A percentile compares a stretch with the other conserved stretches of the same genome.
Evolutionary conservation across 2,888 invertebrate species (phyloP).

Genomic region (Temnothorax rugatulus): DNA sequence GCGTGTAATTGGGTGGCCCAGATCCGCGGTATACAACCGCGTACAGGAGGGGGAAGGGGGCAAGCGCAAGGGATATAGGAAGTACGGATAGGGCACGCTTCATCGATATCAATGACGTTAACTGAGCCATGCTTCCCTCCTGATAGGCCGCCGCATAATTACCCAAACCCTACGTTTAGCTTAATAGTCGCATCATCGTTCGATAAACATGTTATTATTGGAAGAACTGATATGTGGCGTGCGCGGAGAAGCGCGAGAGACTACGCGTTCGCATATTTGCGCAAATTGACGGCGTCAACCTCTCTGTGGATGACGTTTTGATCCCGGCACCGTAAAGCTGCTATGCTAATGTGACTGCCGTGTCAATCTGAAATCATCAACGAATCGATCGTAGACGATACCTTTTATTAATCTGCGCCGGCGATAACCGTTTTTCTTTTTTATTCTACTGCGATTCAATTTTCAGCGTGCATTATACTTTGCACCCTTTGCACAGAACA

Average conservation of each 20-base stretch:
- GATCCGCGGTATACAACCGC: conserved; percentile 70
- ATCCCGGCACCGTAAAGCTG: not conserved
- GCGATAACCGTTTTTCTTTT: not conserved
- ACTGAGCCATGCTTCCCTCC: conserved; percentile 80
- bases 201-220: conserved; percentile 81
- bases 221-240: conserved; percentile 64
- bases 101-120: conserved; percentile 83
- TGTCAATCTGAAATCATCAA: not conserved
- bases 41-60: conserved; percentile 40
- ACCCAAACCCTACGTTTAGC: conserved; percentile 76
- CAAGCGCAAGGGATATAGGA: conserved; percentile 40
- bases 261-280: conserved; percentile 23
- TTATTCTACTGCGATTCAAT: not conserved
- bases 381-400: conserved; percentile 11
- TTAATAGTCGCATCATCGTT: conserved; percentile 80
- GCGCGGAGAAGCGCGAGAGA: conserved; percentile 45
- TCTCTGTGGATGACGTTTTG: not conserved
- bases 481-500: not conserved
- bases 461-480: not conserved
- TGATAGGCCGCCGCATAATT: conserved; percentile 82
- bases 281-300: conserved; percentile 59
- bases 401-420: not conserved
- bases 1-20: conserved; percentile 83
- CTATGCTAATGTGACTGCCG: not conserved
- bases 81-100: conserved; percentile 65